Conservation (phyloP, 2,888 invertebrate species). For the Andricus curvator region DNA sequence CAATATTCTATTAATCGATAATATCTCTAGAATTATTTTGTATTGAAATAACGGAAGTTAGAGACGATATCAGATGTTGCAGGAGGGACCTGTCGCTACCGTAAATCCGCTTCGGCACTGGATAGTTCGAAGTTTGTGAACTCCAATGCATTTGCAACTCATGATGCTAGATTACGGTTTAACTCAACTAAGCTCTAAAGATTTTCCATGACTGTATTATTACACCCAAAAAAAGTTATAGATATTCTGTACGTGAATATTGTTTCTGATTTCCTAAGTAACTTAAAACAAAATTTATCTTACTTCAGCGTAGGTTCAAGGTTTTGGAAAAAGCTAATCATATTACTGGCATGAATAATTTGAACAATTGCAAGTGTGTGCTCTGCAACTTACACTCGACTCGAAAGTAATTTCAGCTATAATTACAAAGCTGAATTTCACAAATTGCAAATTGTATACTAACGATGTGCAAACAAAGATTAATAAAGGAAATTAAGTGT, state of each 20-base stretch:
- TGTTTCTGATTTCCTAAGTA: not conserved
- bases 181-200: not conserved
- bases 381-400: too few species aligned
- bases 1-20: not conserved
- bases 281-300: too few species aligned
- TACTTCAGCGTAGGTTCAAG: too few species aligned
- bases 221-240: not conserved
- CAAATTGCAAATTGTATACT: too few species aligned
- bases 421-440: too few species aligned
- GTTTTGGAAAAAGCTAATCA: too few species aligned
- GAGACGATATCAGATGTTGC: not conserved
- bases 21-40: not conserved
- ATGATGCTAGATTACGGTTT: not conserved
- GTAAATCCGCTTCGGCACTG: not conserved
- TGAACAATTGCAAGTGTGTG: too few species aligned
- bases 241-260: not conserved
- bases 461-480: too few species aligned
- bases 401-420: too few species aligned
- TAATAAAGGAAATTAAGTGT: too few species aligned
- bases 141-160: too few species aligned
- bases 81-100: not conserved
- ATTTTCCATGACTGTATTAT: not conserved
- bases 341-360: too few species aligned
- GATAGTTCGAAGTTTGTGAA: not conserved
- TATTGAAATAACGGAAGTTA: not conserved